phyloP scores from a whole-genome alignment of 1,140 invertebrate genomes.

The Tetragonula clypearis region DNA sequence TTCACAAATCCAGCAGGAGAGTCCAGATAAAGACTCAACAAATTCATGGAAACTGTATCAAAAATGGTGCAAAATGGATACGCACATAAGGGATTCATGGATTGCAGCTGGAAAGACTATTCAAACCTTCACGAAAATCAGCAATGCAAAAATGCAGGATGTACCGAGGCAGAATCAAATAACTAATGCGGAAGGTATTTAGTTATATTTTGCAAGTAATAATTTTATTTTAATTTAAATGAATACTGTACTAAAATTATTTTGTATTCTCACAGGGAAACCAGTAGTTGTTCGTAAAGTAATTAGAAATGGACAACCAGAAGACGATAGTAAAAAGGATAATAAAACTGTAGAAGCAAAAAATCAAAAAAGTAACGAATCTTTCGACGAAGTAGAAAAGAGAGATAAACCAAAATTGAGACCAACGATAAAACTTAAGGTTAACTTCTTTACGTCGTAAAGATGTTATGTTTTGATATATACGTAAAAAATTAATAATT shows the following conservation, averaged over 20 bases:
- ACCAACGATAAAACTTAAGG: conserved; percentile 77
- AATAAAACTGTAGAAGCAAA: conserved; percentile 56
- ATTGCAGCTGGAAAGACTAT: conserved; percentile 89
- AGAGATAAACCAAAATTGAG: conserved; percentile 74
- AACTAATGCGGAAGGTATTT: conserved; percentile 68
- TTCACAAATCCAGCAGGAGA: conserved; percentile 84
- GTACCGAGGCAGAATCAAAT: conserved; percentile 67
- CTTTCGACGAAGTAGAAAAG: conserved; percentile 62
- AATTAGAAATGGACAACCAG: conserved; percentile 79
- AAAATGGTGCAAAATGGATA: conserved; percentile 90
- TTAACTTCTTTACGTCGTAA: conserved; percentile 23
- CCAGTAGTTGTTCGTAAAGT: conserved; percentile 77
- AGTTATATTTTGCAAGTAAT: conserved; percentile 10
- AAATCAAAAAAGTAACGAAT: conserved; percentile 48
- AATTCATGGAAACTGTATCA: conserved; percentile 91
- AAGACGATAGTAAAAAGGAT: conserved; percentile 72
- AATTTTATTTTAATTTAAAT: not conserved
- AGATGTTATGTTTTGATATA: not conserved
- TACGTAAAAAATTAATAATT: not conserved
- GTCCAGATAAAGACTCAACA: conserved; percentile 79
- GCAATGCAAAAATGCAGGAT: conserved; percentile 80
- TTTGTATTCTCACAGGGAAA: conserved; percentile 56
- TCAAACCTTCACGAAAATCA: conserved; percentile 85
- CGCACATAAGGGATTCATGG: conserved; percentile 87
- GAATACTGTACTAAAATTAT: not conserved